Evolutionary conservation across 2,797 vertebrate species (phyloP), one percentile per base, ranked within the genome.

Genomic region (Tangara arthus): DNA sequence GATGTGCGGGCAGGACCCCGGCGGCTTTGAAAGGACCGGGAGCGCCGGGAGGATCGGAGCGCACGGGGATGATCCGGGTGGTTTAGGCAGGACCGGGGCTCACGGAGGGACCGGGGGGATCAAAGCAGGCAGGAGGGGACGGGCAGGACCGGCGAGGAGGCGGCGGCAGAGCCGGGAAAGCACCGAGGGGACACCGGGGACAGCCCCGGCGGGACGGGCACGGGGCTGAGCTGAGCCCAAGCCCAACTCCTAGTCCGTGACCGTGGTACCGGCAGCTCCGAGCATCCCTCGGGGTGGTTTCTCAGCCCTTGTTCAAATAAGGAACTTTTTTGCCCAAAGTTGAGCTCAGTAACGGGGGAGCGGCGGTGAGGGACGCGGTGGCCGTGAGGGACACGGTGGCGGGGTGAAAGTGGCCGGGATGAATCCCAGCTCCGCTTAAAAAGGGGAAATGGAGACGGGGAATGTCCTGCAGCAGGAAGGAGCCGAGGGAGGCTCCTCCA

Each of bases 331-430:
- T 2, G 20, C 47, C 1, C 59, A 0, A 23, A 64, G 5, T 9
- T 23, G n/a, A 26, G 44, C 34, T 37, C 13, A 2, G 0, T 5
- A 8, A 15, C 5, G 21, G 6, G 57, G 14, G 6, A 35, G 50
- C 0, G 6, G 39, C 16, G 0, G n/a, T 2, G 66, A 16, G 60
- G 55, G 60, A 23, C 7, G 0, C 5, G 4, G 42, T 1, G 64
- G 22, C 63, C 1, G 35, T 39, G 66, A 8, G 52, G 46, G 53
- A 39, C 30, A 3, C 16, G 6, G 13, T 8, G 12, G 30, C 1
- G 1, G 24, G 28, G 23, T n/a, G 30, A 46, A 39, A 39, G 57
- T 1, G 34, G 41, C 34, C 49, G 34, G 49, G 57, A 34, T 19
- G 3, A 11, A 52, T 26, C 32, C 34, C 46, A 8, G 1, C 1